A percentile compares a stretch with the other conserved stretches of the same genome.
Evolutionary conservation across 2,797 vertebrate species (phyloP).

Genomic region (Enteromius afrohamiltoni): DNA sequence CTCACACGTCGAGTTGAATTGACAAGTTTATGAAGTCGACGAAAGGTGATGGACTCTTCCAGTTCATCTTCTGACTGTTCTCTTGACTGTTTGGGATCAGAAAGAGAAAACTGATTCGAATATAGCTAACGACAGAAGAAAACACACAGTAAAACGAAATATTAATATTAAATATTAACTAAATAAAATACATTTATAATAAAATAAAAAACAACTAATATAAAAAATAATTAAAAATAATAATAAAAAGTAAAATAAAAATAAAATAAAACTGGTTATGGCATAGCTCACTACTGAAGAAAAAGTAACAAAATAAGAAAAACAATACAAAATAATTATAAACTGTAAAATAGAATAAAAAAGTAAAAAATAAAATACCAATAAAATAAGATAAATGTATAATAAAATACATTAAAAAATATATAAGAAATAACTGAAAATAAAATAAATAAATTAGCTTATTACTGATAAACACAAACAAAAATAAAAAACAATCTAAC

Average conservation of each 20-base stretch:
- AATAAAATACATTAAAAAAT: too few relatives aligned
- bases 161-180: neutral
- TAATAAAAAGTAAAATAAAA: neutral
- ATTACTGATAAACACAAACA: too few relatives aligned
- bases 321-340: neutral
- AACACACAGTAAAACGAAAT: neutral
- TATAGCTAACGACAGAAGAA: neutral
- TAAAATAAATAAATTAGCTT: too few relatives aligned
- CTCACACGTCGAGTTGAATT: conserved; percentile 91
- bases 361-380: too few relatives aligned
- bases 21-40: conserved; percentile 92
- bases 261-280: neutral
- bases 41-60: conserved; percentile 91
- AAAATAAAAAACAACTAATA: neutral
- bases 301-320: neutral
- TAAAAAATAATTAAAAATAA: neutral
- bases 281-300: neutral
- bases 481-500: too few relatives aligned
- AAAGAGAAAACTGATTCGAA: neutral
- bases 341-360: neutral
- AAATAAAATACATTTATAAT: neutral
- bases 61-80: conserved; percentile 93
- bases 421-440: too few relatives aligned
- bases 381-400: too few relatives aligned
- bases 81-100: conserved; percentile 78